These are phyloP conservation scores for Drosophila cardini DNA, from an alignment of 1,140 invertebrate species.

Conservation along the genomic window DNA sequence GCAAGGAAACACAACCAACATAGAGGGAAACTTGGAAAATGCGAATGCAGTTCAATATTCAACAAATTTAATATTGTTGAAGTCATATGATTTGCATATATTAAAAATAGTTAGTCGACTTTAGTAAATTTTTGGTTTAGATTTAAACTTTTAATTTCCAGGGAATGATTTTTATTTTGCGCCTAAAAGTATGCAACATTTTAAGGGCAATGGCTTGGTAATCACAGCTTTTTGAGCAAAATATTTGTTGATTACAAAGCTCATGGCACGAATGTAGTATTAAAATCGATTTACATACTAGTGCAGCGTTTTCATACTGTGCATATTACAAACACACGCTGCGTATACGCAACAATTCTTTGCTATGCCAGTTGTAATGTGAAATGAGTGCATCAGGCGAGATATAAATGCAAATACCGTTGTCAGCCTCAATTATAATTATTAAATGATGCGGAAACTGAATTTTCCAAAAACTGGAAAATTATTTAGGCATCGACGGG, in stretches of 20 bases:
- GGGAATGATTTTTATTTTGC: neutral
- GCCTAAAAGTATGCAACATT: slow-evolving; percentile 28
- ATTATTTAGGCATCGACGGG: slow-evolving; percentile 29
- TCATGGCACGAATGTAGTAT: slow-evolving; percentile 14
- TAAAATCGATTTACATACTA: slow-evolving; percentile 9
- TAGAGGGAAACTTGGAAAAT: slow-evolving; percentile 1
- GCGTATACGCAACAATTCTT: slow-evolving; percentile 27
- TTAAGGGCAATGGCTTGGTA: neutral
- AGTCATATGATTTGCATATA: neutral
- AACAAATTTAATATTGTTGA: neutral
- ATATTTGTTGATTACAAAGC: slow-evolving; percentile 11
- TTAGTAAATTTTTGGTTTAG: neutral
- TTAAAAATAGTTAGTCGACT: neutral
- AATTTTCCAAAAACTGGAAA: slow-evolving; percentile 22
- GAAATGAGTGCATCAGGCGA: slow-evolving; percentile 7
- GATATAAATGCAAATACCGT: slow-evolving; percentile 20
- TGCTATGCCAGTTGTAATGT: slow-evolving; percentile 3
- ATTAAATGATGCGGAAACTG: slow-evolving; percentile 51
- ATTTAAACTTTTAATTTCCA: slow-evolving; percentile 5
- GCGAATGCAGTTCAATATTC: slow-evolving; percentile 27
- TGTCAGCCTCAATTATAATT: slow-evolving; percentile 46
- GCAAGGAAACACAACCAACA: slow-evolving; percentile 2
- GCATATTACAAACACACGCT: neutral
- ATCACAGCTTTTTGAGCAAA: neutral
- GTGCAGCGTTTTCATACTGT: neutral